Evolutionary conservation across 2,113 vertebrate genomes (phyloP), one percentile per base, ranked within the genome.

Genomic region (Mormoops blainvillei): DNA sequence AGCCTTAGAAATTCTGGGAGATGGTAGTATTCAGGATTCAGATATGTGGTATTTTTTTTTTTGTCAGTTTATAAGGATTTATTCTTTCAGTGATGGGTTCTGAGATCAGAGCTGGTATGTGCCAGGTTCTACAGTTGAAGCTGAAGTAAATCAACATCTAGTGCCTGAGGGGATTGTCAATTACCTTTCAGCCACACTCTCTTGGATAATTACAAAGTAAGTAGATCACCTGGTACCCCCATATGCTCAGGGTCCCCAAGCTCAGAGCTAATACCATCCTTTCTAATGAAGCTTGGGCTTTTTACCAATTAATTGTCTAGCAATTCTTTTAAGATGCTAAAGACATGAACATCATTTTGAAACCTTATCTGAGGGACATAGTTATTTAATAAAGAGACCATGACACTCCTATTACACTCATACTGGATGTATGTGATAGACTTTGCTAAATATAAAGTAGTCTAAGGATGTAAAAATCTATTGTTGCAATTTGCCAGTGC

Each of bases 211-310:
- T 97, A 70, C 88, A 96, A 94, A 96, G 73, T 85, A 96, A 92
- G 94, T 94, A 83, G 91, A 96, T 97, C 97, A 98, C 96, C 96
- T 98, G 97, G 92, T 96, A 74, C 95, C 96, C 88, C 84, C 96
- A 95, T 97, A 95, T 97, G 97, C 83, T 95, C 88, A 65, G 63
- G 31, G 77, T 96, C 82, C 88, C 91, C 36, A 63, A 71, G 96
- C 94, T 89, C 89, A 89, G 38, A 73, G 45, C 38, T 36, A 88
- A 90, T 91, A 86, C 61, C 89, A 65, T 91, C 96, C 87, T 90
- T 89, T 86, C 54, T 88, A 91, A 91, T 91, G 67, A 96, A 94
- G 68, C 14, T 70, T 70, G 54, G 48, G 91, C 52, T 95, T 80
- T 92, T 93, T 86, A 82, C 91, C 95, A 98, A 82, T 88, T 94